phyloP scores from a whole-genome alignment of 2,888 invertebrate genomes.

The Artemia sp. region DNA sequence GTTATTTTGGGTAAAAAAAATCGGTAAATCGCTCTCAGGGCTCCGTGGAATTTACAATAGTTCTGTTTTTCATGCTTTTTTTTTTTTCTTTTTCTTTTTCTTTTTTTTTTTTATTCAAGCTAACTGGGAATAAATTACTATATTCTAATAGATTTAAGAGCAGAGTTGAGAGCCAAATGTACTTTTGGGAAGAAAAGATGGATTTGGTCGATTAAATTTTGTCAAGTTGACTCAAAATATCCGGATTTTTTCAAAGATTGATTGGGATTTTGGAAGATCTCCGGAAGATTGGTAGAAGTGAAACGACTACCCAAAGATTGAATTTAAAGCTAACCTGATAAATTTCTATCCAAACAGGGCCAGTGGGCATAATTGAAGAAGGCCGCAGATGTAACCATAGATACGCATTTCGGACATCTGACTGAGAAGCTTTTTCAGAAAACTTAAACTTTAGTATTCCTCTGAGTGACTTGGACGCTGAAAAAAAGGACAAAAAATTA shows the following conservation, averaged over 20 bases:
- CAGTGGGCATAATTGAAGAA: background rate
- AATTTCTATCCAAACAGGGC: slow-evolving; percentile 9
- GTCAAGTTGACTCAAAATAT: background rate
- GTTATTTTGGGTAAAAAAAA: no score
- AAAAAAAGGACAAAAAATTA: background rate
- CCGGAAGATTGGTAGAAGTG: no score
- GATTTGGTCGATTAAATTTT: background rate
- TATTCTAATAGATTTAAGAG: background rate
- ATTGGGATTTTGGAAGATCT: no score
- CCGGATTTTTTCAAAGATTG: no score
- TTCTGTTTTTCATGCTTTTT: background rate
- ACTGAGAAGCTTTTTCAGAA: slow-evolving; percentile 49
- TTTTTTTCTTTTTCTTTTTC: background rate
- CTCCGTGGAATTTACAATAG: no score
- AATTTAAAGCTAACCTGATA: background rate
- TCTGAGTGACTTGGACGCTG: slow-evolving; percentile 15
- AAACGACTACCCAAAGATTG: no score
- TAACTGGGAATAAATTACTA: background rate
- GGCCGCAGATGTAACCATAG: slow-evolving; percentile 48
- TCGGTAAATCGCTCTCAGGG: no score
- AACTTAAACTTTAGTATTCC: slow-evolving; percentile 40
- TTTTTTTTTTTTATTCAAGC: background rate
- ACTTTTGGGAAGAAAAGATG: background rate
- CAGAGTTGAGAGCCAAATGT: slow-evolving; percentile 8
- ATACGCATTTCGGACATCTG: slow-evolving; percentile 48